Conservation (phyloP, 2,888 invertebrate species). For the Dicranocentrus wangi region DNA sequence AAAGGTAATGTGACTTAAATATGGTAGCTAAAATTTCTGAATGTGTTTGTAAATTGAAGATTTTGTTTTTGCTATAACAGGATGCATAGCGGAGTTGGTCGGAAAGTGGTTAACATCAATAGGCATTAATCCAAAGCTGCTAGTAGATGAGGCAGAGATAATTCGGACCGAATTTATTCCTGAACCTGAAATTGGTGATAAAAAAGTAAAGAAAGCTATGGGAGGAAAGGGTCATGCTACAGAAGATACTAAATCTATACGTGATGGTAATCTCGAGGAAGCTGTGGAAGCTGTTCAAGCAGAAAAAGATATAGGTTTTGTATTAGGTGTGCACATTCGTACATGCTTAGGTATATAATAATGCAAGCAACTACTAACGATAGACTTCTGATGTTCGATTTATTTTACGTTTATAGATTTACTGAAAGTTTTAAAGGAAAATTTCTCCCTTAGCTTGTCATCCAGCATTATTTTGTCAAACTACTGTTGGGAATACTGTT, state of each 20-base stretch:
- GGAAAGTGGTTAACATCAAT: slow-evolving; percentile 88
- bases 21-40: background rate
- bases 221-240: background rate
- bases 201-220: slow-evolving; percentile 40
- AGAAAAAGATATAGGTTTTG: slow-evolving; percentile 51
- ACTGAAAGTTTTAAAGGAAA: slow-evolving; percentile 74
- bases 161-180: slow-evolving; percentile 48
- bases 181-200: slow-evolving; percentile 43
- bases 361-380: background rate
- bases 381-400: background rate
- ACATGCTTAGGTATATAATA: too few species aligned
- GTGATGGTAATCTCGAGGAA: slow-evolving; percentile 8
- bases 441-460: slow-evolving; percentile 90
- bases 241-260: slow-evolving; percentile 20
- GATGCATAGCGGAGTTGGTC: slow-evolving; percentile 91
- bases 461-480: slow-evolving; percentile 87
- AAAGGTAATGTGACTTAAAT: slow-evolving; percentile 74
- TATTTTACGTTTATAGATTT: slow-evolving; percentile 69
- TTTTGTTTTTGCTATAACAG: slow-evolving; percentile 77
- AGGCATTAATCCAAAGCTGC: slow-evolving; percentile 80
- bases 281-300: slow-evolving; percentile 57
- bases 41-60: background rate
- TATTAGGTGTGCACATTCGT: slow-evolving; percentile 57
- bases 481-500: slow-evolving; percentile 93
- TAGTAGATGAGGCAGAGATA: slow-evolving; percentile 74